Evolutionary conservation across 1,140 invertebrate species (phyloP).

Genomic region (Cyclina sinensis): DNA sequence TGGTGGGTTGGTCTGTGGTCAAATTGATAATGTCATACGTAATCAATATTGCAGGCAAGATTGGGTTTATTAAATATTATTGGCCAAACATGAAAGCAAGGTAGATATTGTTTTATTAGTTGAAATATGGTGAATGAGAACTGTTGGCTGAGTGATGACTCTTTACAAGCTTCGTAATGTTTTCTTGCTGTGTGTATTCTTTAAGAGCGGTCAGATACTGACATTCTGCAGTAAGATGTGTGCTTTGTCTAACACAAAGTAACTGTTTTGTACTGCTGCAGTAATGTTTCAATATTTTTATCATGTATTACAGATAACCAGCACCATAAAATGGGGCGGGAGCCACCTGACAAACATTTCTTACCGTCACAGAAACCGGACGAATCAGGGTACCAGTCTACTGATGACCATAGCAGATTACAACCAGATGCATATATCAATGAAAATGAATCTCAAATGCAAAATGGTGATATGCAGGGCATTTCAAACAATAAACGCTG

Average conservation of each 20-base stretch:
- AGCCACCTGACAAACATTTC: slow-evolving; percentile 50
- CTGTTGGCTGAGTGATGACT: no score
- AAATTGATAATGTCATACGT: no score
- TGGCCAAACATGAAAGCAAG: no score
- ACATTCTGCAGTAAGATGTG: no score
- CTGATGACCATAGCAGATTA: slow-evolving; percentile 62
- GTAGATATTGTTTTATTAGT: not conserved
- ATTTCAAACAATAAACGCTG: slow-evolving; percentile 89
- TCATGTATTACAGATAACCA: slow-evolving; percentile 56
- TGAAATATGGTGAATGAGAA: not conserved
- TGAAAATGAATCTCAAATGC: slow-evolving; percentile 64
- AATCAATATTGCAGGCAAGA: no score
- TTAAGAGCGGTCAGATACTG: no score
- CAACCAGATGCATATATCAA: slow-evolving; percentile 26
- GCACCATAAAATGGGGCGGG: slow-evolving; percentile 55
- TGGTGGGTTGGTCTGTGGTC: no score
- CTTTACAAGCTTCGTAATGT: no score
- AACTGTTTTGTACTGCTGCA: no score
- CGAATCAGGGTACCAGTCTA: slow-evolving; percentile 78
- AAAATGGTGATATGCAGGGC: slow-evolving; percentile 53
- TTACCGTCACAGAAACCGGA: slow-evolving; percentile 23
- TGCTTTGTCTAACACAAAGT: no score
- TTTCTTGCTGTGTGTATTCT: no score
- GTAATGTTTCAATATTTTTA: not conserved
- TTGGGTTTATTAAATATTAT: no score